Base-by-base conservation (phyloP, 2,888 invertebrate species). In the Tenthredo notha region DNA sequence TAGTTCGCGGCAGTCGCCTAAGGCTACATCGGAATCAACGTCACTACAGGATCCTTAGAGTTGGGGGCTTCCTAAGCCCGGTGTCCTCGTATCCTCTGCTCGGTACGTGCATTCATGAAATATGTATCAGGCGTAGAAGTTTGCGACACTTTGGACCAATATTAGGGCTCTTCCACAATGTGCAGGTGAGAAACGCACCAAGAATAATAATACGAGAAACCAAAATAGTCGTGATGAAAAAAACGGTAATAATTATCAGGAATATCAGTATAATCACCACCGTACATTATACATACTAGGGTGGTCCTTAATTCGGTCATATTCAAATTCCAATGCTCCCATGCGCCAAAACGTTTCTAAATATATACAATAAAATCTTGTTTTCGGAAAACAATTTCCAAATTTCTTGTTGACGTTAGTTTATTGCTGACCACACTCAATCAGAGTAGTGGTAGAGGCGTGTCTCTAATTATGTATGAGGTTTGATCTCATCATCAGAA, bases 91-190 rank as follows among this genome's bases (percentile, higher is more conserved):
- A 40, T 80, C 80, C 58, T 40, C 21, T 58, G 21, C 37, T 15
- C 50, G 84, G 21, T 72, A 74, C 84, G 74, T 84, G 84, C 74
- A 84, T 75, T 84, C 84, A 84, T 84, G 84, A 84, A 84, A 84
- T 84, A 84, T 84, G 70, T 84, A 84, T 78, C 65, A 61, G 40
- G 80, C 61, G 80, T 80, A 21, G 37, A n/a, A 80, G 58, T 80
- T 61, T 80, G 61, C 61, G 61, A 43, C 21, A 61, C n/a, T 58
- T 61, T 61, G 37, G 58, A 25, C 37, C 61, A 58, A 80, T 80
- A 61, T 61, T 40, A 80, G n/a, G 80, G 61, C 25, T 61, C 80
- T 37, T 40, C 33, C 58, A 21, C 80, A 80, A 37, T 40, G 33
- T 37, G 80, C 61, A 61, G 58, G 58, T 80, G 80, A 61, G 61